Percentiles rank a stretch among this genome's conserved stretches.
phyloP scores from a whole-genome alignment of 2,888 invertebrate genomes.

The Harpalus rubripes region DNA sequence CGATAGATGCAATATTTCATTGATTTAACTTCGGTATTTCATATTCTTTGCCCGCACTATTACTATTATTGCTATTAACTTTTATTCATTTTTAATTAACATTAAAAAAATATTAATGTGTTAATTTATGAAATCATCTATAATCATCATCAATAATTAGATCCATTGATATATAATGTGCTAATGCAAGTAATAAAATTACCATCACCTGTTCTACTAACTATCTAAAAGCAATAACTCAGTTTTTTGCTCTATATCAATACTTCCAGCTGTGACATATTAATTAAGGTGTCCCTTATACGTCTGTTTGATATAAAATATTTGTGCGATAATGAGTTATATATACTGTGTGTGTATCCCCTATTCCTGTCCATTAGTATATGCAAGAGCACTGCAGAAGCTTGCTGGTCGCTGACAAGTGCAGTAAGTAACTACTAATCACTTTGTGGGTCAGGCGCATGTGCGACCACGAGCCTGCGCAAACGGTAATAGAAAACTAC shows the following conservation, averaged over 20 bases:
- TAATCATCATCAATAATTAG: not conserved
- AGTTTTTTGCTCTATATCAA: constrained; percentile 26
- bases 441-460: constrained; percentile 21
- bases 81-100: no score
- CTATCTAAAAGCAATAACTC: constrained; percentile 22
- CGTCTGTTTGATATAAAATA: constrained; percentile 9
- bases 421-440: constrained; percentile 49
- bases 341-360: not conserved
- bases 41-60: no score
- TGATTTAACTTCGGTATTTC: no score
- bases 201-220: not conserved
- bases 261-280: not conserved
- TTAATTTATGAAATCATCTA: no score
- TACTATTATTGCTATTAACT: no score
- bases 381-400: not conserved
- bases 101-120: no score
- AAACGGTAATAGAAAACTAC: not conserved
- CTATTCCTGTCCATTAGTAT: not conserved
- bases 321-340: constrained; percentile 8
- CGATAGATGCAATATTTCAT: no score
- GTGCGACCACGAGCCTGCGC: not conserved
- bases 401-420: constrained; percentile 31
- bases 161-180: not conserved
- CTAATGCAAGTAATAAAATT: constrained; percentile 20
- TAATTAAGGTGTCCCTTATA: constrained; percentile 25